Evolutionary conservation across 2,797 vertebrate species (phyloP), one percentile per base, ranked within the genome.

Genomic region (Ceyx erithaca): DNA sequence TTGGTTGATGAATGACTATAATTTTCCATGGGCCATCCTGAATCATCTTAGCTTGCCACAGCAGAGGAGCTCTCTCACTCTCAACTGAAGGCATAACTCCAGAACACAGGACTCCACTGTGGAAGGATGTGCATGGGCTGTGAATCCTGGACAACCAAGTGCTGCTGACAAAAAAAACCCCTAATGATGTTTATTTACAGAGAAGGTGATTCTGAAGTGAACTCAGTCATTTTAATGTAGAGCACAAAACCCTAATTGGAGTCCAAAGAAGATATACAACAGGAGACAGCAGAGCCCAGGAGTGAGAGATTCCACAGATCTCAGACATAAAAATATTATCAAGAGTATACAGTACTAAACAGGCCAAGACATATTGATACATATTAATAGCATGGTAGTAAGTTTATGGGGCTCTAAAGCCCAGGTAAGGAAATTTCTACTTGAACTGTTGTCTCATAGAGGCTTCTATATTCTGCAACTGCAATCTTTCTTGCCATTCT

Each of bases 1-100:
- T 91, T 96, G 84, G n/a, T 3, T 96, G 95, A 97, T 96, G 87
- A 97, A 97, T 97, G 82, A 30, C 69, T 94, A 87, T 95, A 97
- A 97, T 97, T 97, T 97, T 97, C 91, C 31, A 57, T 70, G 1
- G 45, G 87, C 95, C 62, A 90, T 88, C 49, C 35, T 89, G 94
- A 97, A 97, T 96, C 52, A 84, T 90, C 94, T 87, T 87, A 82
- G 55, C 59, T 88, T 96, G 86, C 82, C 86, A 96, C 40, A 93
- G 86, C 7, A 79, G 49, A 91, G 72, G 94, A 85, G 28, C 33
- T 85, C 69, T 96, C 79, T 87, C 92, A 95, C 85, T 92, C 62
- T 93, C 86, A 96, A 92, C 69, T 86, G 73, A 96, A 94, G 58
- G 43, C 78, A n/a, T 95, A 97, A 97, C 96, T 97, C 88, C 97